Base-by-base conservation (phyloP, 2,888 invertebrate genomes). In the Ceramica pisi region DNA sequence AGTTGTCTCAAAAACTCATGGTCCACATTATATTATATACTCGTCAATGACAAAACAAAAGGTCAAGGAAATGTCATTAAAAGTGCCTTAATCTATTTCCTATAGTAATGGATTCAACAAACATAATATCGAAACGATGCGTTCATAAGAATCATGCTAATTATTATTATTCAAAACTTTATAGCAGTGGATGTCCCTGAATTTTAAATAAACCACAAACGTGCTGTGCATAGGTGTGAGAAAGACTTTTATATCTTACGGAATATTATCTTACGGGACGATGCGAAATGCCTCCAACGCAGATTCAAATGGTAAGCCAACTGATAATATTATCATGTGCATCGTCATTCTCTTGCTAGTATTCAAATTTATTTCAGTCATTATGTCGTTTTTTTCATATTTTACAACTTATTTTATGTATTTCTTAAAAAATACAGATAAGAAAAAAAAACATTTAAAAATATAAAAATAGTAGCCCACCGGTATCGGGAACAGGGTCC, bases 111-210 rank as follows among this genome's bases (percentile, higher is more conserved):
- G 61, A 70, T 64, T 71, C 75, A 35, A 78, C 66, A 51, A 63
- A 68, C 66, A 64, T 78, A 73, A 75, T 75, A 79, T 74, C 38
- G 75, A 82, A 86, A 70, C 72, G 90, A 91, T 91, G 90, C 89
- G 88, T 81, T 80, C 69, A 67, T 77, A 81, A 78, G 61, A 71
- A 62, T 77, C 44, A 80, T 79, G 81, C 83, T 86, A 86, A 90
- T 90, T 90, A 90, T 90, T 90, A 87, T 84, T 77, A 91, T 91
- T 88, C 85, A 69, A 78, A 81, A 81, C 69, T 89, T 88, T 90
- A 89, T 87, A 83, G 82, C 86, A 91, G 87, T 78, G 76, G 90
- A 63, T 76, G 91, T 79, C 93, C 93, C 78, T 92, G 92, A 86
- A 82, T 82, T 84, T 85, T 87, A 85, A 86, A 87, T 84, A 84